These are phyloP conservation scores for Amblyopsis hoosieri DNA, from an alignment of 2,797 vertebrate genomes.

Conservation along the genomic window DNA sequence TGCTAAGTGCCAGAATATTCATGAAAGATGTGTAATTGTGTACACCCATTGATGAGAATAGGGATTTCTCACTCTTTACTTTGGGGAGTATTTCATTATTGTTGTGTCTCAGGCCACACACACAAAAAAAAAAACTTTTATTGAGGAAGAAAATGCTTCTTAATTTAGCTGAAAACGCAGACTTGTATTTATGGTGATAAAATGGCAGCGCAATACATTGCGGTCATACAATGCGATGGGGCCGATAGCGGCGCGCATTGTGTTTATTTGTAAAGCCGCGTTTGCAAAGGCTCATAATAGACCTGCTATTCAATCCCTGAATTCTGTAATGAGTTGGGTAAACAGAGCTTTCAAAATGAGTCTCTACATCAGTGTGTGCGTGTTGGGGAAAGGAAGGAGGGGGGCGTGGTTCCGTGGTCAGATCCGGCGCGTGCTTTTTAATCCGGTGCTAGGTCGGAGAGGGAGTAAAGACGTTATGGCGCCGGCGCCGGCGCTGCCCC, in stretches of 20 bases:
- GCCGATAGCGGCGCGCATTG: conserved; percentile 68
- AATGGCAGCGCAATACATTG: conserved; percentile 65
- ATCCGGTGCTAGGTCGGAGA: conserved; percentile 84
- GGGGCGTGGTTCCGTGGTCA: conserved; percentile 50
- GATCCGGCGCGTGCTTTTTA: conserved; percentile 68
- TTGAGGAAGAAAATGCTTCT: conserved; percentile 73
- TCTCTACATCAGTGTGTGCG: conserved; percentile 67
- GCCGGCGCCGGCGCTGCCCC: conserved; percentile 75
- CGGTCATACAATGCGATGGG: conserved; percentile 71
- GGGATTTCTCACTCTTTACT: conserved; percentile 69
- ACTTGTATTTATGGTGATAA: conserved; percentile 64
- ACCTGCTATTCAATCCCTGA: conserved; percentile 67
- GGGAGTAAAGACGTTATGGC: conserved; percentile 83
- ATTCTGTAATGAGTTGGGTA: conserved; percentile 75
- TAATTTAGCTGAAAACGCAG: conserved; percentile 71
- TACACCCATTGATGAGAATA: conserved; percentile 65
- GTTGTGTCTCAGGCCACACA: conserved; percentile 61
- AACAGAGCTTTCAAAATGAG: conserved; percentile 76
- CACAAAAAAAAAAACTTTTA: conserved; percentile 63
- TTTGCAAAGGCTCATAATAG: conserved; percentile 68
- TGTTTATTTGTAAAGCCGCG: conserved; percentile 73
- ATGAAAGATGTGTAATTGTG: conserved; percentile 73
- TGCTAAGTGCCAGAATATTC: conserved; percentile 75
- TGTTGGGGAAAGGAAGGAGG: conserved; percentile 15
- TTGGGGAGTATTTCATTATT: conserved; percentile 57